These are phyloP conservation scores for Myanophis thanlyinensis DNA, from an alignment of 2,113 vertebrate species.

Conservation along the genomic window DNA sequence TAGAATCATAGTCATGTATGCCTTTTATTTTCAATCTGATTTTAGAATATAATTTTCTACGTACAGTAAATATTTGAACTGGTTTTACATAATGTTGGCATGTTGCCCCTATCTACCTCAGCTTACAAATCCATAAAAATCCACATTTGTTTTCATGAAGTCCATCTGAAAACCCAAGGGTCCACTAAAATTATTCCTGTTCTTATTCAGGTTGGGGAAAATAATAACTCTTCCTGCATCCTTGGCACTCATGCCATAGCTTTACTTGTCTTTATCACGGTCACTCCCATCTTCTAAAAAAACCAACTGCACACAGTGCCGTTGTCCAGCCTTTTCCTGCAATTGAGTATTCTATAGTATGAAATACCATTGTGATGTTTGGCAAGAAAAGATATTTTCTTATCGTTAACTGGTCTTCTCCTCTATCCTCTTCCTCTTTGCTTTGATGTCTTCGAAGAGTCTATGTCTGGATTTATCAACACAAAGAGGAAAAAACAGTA, in stretches of 20 bases:
- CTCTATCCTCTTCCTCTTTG: neutral
- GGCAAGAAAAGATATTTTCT: neutral
- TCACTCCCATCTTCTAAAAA: neutral
- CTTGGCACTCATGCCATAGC: neutral
- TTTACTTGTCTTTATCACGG: neutral
- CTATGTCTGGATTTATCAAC: neutral
- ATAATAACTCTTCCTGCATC: neutral
- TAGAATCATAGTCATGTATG: neutral
- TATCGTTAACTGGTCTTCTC: neutral
- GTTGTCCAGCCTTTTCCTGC: neutral
- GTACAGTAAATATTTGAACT: neutral
- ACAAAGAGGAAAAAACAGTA: neutral
- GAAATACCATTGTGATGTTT: neutral
- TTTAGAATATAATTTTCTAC: neutral
- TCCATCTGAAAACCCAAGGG: neutral
- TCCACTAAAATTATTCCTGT: neutral
- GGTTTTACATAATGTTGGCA: neutral
- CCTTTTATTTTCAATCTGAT: neutral
- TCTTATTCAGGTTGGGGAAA: neutral
- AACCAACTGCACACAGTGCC: neutral
- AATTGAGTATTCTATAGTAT: neutral
- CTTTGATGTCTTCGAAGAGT: neutral
- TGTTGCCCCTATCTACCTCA: neutral
- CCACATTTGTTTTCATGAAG: neutral
- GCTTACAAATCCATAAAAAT: neutral